A percentile compares a stretch with the other conserved stretches of the same genome.
Conservation (phyloP, 2,888 invertebrate genomes). For the Linnaemya vulpina region DNA sequence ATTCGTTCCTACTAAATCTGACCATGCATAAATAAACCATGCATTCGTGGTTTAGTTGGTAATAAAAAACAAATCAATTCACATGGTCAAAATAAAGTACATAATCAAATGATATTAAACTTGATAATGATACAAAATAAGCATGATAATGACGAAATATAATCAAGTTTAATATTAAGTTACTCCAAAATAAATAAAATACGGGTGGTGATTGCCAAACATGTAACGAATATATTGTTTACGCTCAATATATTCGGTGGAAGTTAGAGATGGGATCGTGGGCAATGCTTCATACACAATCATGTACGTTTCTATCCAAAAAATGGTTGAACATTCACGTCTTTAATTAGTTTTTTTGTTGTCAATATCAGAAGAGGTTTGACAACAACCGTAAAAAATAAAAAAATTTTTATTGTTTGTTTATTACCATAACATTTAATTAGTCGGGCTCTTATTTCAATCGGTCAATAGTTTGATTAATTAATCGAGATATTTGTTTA, state of each 20-base stretch:
- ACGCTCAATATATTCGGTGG: constrained; percentile 6
- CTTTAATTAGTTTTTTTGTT: too few relatives aligned
- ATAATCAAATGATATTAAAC: constrained; percentile 14
- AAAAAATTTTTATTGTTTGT: too few relatives aligned
- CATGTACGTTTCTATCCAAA: not conserved
- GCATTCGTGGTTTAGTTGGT: not conserved
- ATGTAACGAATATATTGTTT: constrained; percentile 45
- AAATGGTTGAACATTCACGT: too few relatives aligned
- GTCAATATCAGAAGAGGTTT: too few relatives aligned
- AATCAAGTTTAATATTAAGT: constrained; percentile 48
- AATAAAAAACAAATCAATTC: constrained; percentile 19
- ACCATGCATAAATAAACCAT: not conserved
- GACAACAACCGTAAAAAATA: too few relatives aligned
- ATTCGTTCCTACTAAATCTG: not conserved
- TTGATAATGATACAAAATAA: constrained; percentile 49
- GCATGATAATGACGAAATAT: constrained; percentile 46
- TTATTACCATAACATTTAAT: too few relatives aligned
- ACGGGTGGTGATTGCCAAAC: constrained; percentile 56
- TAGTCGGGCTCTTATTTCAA: too few relatives aligned
- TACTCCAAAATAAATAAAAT: constrained; percentile 40
- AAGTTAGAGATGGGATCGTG: not conserved
- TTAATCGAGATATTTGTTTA: too few relatives aligned
- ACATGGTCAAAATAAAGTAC: constrained; percentile 27
- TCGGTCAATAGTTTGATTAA: too few relatives aligned
- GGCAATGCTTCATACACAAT: not conserved